Base-by-base conservation (phyloP, 2,113 vertebrate species). In the Triplophysa tibetana region DNA sequence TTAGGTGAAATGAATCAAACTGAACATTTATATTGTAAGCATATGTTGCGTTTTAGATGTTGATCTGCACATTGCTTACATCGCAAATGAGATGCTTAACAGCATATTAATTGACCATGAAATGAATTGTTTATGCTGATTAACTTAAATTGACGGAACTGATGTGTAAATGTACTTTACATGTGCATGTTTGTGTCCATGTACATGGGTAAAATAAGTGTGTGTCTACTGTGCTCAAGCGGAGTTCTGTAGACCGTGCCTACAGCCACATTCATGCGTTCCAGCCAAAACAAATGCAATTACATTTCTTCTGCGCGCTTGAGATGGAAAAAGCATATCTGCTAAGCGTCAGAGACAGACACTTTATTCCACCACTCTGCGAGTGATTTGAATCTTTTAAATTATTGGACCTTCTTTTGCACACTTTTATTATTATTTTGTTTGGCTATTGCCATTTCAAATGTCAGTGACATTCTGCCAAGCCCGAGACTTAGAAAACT, bases 201-300 rank as follows among this genome's bases (percentile, higher is more conserved):
- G 64, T 26, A 24, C 63, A 68, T 83, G 74, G 54, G 81, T 75
- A 52, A 38, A 69, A 58, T 61, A 65, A 61, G 58, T 48, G 48
- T 65, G 41, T 70, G 52, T 78, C 21, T 80, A 73, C 26, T 8
- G 67, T 58, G 82, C 72, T 73, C 78, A 80, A 41, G 80, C 70
- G 50, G 69, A 76, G 62, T 68, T 82, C 69, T 69, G 58, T 54
- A 61, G 73, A 68, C 68, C 21, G 61, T 80, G 24, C 68, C 68
- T 72, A 83, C 73, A 83, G 62, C 75, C 79, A 58, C 33, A 65
- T 70, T 86, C 58, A 69, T 67, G 58, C 45, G 1, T 67, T 76
- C 41, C 0, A 8, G 87, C 89, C 87, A 88, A 87, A 85, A 87
- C 78, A 88, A 88, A 88, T 84, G 78, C 85, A 85, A 84, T 77